These are phyloP conservation scores for Dryas iulia DNA, from an alignment of 1,140 invertebrate species.

Conservation along the genomic window DNA sequence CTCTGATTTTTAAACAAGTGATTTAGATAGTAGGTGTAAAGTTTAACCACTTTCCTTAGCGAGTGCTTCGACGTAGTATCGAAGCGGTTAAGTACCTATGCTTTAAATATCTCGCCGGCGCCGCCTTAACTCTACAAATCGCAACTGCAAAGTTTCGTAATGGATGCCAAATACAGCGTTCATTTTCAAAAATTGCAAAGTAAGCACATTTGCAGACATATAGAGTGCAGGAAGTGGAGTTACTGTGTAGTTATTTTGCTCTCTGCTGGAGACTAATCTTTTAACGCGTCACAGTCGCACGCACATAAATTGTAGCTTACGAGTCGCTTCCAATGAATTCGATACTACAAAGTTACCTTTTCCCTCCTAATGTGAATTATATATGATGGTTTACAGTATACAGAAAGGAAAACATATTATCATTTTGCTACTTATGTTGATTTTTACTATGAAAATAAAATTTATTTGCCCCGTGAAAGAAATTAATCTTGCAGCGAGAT, in stretches of 20 bases:
- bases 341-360: slow-evolving; percentile 53
- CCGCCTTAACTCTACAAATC: slow-evolving; percentile 27
- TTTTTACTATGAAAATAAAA: background rate
- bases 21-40: slow-evolving; percentile 51
- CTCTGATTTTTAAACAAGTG: slow-evolving; percentile 64
- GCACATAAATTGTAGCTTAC: slow-evolving; percentile 73
- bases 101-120: slow-evolving; percentile 39
- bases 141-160: slow-evolving; percentile 38
- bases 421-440: background rate
- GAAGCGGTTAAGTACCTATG: slow-evolving; percentile 34
- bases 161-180: slow-evolving; percentile 30
- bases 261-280: slow-evolving; percentile 60
- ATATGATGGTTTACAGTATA: slow-evolving; percentile 26
- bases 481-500: slow-evolving; percentile 44
- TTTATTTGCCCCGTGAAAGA: slow-evolving; percentile 11
- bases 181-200: slow-evolving; percentile 32
- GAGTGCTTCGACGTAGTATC: slow-evolving; percentile 44
- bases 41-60: slow-evolving; percentile 44
- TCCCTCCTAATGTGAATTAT: slow-evolving; percentile 56
- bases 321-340: slow-evolving; percentile 51
- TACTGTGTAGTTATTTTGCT: slow-evolving; percentile 41
- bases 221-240: slow-evolving; percentile 11
- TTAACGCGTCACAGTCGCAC: slow-evolving; percentile 71
- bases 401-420: background rate
- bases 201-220: slow-evolving; percentile 20